A percentile compares a stretch with the other conserved stretches of the same genome.
Conservation (phyloP, 2,797 vertebrate genomes). For the Gymnopithys bicolor region DNA sequence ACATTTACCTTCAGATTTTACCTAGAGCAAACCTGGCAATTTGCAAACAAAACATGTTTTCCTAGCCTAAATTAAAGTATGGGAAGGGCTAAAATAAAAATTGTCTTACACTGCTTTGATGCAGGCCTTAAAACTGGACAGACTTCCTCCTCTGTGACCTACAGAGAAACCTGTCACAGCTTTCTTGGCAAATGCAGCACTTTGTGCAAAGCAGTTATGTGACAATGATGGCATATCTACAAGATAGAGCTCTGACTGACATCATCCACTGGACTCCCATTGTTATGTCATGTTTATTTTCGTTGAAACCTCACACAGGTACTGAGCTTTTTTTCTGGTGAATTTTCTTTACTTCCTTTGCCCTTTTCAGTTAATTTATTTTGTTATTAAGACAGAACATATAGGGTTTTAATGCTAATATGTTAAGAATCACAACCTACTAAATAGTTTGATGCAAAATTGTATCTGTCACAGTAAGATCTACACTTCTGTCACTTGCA, state of each 20-base stretch:
- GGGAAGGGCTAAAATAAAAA: background rate
- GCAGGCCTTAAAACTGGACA: background rate
- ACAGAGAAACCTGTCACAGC: background rate
- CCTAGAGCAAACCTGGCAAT: background rate
- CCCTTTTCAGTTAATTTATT: background rate
- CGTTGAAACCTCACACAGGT: background rate
- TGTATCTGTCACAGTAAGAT: background rate
- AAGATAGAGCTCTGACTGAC: background rate
- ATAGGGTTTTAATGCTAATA: background rate
- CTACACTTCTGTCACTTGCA: background rate
- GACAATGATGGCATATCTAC: background rate
- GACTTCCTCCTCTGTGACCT: background rate
- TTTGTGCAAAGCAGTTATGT: fast-evolving
- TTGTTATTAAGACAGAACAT: background rate
- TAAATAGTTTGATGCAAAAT: background rate
- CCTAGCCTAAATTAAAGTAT: background rate
- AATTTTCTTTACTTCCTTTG: background rate
- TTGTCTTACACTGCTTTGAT: background rate
- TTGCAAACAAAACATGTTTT: background rate
- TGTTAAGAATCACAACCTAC: background rate
- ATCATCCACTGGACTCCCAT: background rate
- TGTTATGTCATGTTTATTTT: background rate
- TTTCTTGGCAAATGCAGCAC: background rate
- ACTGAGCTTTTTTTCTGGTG: background rate
- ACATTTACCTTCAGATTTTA: background rate